Base-by-base conservation (phyloP, 2,797 vertebrate genomes). In the Crypturellus tataupa region DNA sequence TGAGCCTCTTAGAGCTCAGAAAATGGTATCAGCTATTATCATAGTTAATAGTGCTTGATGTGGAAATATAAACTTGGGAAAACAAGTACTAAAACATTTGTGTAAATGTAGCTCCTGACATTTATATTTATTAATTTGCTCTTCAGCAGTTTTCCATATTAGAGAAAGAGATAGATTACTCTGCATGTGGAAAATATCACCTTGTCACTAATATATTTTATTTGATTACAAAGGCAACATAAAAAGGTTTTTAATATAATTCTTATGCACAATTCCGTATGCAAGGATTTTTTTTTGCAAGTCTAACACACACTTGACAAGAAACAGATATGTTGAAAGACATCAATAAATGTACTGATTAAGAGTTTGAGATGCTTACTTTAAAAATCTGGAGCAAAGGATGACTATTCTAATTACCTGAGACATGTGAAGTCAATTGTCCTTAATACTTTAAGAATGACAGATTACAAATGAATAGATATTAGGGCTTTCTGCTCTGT, bases 381-480 rank as follows among this genome's bases (percentile, higher is more conserved):
- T 97, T 94, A 96, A 97, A 98, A 97, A 97, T 91, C 94, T 95
- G 87, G 92, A 97, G 97, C 96, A 97, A 96, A 98, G 97, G 97
- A 98, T 98, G 98, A 98, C 96, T 97, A 95, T 98, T 98, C 98
- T 97, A 98, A 98, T 99, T 98, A 98, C 98, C 98, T 97, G 96
- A 98, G 98, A 98, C 98, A 98, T 98, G 98, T 99, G 98, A 99
- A 98, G 98, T 99, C 98, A 99, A 98, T 98, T 98, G 98, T 98
- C 97, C 98, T 98, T 98, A 99, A 99, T 98, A 98, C 97, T 96
- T 97, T 98, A 98, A 97, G 97, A 98, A 98, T 98, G 99, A 99
- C 98, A 98, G 98, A 98, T 97, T 98, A 98, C 98, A 97, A 98
- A 98, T 98, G 98, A 98, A 98, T 97, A 98, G 98, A 98, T 98